A percentile compares a stretch with the other conserved stretches of the same genome.
Conservation (phyloP, 2,113 vertebrate genomes). For the Eulemur macaco region DNA sequence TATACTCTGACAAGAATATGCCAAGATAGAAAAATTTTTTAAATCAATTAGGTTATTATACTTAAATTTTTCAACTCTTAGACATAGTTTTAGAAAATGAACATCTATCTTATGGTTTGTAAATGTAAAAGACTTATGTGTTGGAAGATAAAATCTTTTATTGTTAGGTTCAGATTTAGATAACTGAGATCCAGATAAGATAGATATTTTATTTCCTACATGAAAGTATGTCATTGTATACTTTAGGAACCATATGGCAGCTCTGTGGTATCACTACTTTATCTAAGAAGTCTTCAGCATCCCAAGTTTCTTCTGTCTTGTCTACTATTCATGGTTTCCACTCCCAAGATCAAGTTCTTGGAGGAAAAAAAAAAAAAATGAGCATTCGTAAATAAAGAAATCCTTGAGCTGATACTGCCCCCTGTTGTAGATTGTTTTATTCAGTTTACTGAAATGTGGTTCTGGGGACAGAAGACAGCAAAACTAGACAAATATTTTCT, state of each 20-base stretch:
- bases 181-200: neutral
- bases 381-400: neutral
- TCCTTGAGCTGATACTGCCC: conserved; percentile 23
- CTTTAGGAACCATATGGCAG: neutral
- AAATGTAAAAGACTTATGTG: neutral
- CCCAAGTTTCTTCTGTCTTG: neutral
- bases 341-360: neutral
- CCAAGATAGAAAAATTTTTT: neutral
- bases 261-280: neutral
- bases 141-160: neutral
- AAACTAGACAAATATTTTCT: neutral
- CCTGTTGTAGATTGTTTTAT: neutral
- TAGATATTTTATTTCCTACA: neutral
- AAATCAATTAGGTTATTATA: neutral
- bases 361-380: neutral
- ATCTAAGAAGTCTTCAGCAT: neutral
- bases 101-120: neutral
- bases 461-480: rapidly evolving
- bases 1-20: neutral
- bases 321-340: neutral
- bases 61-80: neutral
- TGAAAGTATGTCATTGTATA: neutral
- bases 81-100: neutral
- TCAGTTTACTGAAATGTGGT: neutral
- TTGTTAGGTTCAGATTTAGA: neutral